Evolutionary conservation across 2,888 invertebrate species (phyloP).

Genomic region (Drosophila algonquin): DNA sequence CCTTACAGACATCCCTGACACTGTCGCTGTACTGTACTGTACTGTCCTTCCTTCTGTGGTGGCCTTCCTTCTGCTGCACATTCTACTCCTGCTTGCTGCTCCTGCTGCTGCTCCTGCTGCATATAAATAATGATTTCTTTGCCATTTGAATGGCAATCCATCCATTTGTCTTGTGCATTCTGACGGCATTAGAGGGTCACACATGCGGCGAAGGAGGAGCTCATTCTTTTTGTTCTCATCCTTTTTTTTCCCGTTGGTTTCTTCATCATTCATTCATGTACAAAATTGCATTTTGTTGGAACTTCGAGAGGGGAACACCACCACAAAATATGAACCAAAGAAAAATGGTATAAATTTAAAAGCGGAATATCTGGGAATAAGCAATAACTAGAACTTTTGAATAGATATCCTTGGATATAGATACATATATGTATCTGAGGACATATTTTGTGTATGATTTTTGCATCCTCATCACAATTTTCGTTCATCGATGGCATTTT

Average conservation of each 20-base stretch:
- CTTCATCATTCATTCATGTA: neutral
- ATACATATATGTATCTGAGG: too few relatives aligned
- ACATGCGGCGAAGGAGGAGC: neutral
- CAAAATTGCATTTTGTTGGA: neutral
- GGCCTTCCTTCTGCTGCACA: neutral
- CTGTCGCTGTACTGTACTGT: neutral
- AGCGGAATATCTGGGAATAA: neutral
- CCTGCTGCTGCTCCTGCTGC: conserved; percentile 11
- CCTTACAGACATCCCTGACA: conserved; percentile 1
- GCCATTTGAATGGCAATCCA: conserved; percentile 51
- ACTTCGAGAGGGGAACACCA: neutral
- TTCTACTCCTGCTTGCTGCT: too few relatives aligned
- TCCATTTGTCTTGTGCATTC: conserved; percentile 30
- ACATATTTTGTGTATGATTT: neutral
- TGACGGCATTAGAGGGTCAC: neutral
- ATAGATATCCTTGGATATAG: too few relatives aligned
- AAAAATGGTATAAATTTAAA: neutral
- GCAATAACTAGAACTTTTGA: too few relatives aligned
- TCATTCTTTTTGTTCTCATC: too few relatives aligned
- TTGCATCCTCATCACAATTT: conserved; percentile 8
- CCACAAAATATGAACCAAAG: neutral
- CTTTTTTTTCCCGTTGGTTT: neutral
- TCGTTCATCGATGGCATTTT: conserved; percentile 12
- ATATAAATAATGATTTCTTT: conserved; percentile 72
- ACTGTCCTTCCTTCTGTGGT: neutral